Conservation (phyloP, 2,113 vertebrate species). For the Sphaerodactylus townsendi region DNA sequence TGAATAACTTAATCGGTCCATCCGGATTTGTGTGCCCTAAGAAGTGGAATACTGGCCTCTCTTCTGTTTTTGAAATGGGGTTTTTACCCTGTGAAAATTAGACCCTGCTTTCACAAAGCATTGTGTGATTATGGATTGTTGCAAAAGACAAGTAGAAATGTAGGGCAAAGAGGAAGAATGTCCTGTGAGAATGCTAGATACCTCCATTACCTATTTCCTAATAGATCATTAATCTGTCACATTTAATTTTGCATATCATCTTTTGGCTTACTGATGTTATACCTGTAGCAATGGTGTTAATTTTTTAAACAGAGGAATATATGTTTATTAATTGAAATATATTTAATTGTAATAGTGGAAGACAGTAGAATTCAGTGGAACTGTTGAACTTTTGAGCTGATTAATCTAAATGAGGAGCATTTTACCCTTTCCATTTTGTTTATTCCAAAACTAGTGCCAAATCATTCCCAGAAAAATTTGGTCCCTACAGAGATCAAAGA, state of each 20-base stretch:
- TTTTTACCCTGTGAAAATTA: slow-evolving; percentile 10
- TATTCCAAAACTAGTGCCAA: background rate
- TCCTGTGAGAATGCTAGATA: slow-evolving; percentile 27
- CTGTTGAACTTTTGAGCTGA: background rate
- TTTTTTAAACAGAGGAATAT: slow-evolving; percentile 22
- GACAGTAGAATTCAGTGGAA: slow-evolving; percentile 8
- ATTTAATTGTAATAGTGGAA: background rate
- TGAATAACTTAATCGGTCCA: slow-evolving; percentile 18
- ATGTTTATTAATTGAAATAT: slow-evolving; percentile 6
- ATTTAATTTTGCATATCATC: background rate
- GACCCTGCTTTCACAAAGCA: background rate
- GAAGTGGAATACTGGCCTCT: slow-evolving; percentile 36
- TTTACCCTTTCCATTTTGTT: background rate
- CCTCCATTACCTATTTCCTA: slow-evolving; percentile 27
- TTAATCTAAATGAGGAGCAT: slow-evolving; percentile 23
- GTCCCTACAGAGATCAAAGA: background rate
- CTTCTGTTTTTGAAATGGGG: background rate
- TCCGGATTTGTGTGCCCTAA: slow-evolving; percentile 24
- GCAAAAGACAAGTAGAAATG: slow-evolving; percentile 12
- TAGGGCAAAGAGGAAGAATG: background rate
- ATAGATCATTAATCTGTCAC: slow-evolving; percentile 11
- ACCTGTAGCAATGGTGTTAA: background rate
- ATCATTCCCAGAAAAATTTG: background rate
- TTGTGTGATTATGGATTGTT: background rate
- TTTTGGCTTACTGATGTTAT: background rate